These are phyloP conservation scores for Tetrapedia diversipes DNA, from an alignment of 2,888 invertebrate species.

Conservation along the genomic window DNA sequence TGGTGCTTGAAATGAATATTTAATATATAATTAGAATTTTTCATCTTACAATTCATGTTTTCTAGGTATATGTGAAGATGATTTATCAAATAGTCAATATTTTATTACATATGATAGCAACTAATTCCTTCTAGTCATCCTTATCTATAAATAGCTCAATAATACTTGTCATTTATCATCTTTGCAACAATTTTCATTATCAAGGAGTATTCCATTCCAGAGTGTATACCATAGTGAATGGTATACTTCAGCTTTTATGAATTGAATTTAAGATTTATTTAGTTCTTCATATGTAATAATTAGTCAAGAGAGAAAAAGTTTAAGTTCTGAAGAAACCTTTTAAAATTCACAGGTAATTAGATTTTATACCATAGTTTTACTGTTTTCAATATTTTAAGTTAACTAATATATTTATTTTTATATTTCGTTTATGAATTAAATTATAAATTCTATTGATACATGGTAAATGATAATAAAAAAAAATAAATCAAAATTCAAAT, in stretches of 20 bases:
- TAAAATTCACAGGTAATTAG: background rate
- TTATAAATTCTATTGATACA: too few relatives aligned
- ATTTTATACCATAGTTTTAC: too few relatives aligned
- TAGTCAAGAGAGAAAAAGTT: background rate
- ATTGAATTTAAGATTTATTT: background rate
- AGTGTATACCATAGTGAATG: background rate
- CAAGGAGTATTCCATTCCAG: background rate
- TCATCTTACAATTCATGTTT: too few relatives aligned
- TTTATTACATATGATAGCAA: background rate
- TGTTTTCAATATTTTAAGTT: background rate
- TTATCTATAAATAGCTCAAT: constrained; percentile 19
- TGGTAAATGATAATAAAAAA: too few relatives aligned
- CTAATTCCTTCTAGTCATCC: background rate
- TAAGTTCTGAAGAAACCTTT: background rate
- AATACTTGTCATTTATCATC: background rate
- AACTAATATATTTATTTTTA: too few relatives aligned
- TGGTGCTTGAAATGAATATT: too few relatives aligned
- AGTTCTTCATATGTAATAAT: background rate
- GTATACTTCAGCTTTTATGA: background rate
- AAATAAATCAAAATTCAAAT: too few relatives aligned
- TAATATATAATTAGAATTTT: too few relatives aligned
- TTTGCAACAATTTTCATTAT: background rate
- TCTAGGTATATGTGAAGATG: background rate
- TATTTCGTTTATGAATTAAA: too few relatives aligned
- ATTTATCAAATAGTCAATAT: too few relatives aligned